A percentile compares a stretch with the other conserved stretches of the same genome.
Conservation (phyloP, 2,797 vertebrate genomes). For the Morelia viridis region DNA sequence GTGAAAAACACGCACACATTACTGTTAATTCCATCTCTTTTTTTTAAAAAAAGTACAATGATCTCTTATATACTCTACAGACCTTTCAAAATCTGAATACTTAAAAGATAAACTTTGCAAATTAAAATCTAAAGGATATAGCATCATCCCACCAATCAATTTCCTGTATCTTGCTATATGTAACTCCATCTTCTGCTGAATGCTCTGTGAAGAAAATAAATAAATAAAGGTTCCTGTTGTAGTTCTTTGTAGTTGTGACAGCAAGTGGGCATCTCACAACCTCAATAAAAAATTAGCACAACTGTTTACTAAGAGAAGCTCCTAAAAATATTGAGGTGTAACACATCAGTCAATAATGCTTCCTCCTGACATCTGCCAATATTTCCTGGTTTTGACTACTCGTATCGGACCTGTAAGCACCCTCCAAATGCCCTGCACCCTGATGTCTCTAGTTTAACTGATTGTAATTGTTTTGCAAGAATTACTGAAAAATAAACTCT, state of each 20-base stretch:
- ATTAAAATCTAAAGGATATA: not conserved
- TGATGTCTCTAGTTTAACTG: not conserved
- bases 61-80: not conserved
- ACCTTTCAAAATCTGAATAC: not conserved
- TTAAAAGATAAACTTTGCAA: not conserved
- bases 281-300: not conserved
- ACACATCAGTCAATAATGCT: not conserved
- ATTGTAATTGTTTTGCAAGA: not conserved
- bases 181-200: not conserved
- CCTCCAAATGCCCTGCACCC: fast-evolving
- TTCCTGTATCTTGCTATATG: not conserved
- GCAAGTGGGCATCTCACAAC: not conserved
- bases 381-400: not conserved
- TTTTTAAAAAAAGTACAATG: not conserved
- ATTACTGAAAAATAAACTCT: not conserved
- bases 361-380: not conserved
- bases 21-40: not conserved
- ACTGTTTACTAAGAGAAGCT: not conserved
- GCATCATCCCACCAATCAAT: not conserved
- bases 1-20: not conserved
- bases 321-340: not conserved
- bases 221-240: not conserved
- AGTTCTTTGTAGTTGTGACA: not conserved
- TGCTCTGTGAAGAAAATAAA: not conserved
- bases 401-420: not conserved